These are phyloP conservation scores for Sminthurinus signatus DNA, from an alignment of 1,140 invertebrate species.

Conservation along the genomic window DNA sequence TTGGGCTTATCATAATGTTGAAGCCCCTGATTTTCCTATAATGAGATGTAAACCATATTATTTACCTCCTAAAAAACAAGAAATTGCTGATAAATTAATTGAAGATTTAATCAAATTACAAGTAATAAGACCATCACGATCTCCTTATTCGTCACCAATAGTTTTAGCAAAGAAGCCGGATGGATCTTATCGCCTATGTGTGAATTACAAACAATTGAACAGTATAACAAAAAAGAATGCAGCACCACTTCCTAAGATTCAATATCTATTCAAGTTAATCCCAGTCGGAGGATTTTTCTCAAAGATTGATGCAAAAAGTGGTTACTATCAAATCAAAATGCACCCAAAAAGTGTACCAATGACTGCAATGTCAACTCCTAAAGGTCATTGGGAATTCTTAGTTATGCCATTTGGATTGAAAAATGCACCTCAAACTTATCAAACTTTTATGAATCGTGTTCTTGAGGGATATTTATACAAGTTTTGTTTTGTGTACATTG, in stretches of 20 bases:
- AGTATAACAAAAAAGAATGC: slow-evolving; percentile 17
- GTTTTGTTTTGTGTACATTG: slow-evolving; percentile 48
- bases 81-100: slow-evolving; percentile 12
- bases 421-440: neutral
- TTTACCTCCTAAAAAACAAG: slow-evolving; percentile 5
- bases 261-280: slow-evolving; percentile 16
- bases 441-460: neutral
- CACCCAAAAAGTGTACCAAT: slow-evolving; percentile 38
- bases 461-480: slow-evolving; percentile 3
- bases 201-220: slow-evolving; percentile 21
- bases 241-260: slow-evolving; percentile 26
- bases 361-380: slow-evolving; percentile 46
- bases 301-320: slow-evolving; percentile 13
- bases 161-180: slow-evolving; percentile 21
- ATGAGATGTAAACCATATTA: neutral
- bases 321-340: slow-evolving; percentile 42
- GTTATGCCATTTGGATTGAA: slow-evolving; percentile 1
- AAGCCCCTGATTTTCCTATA: neutral
- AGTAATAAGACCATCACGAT: slow-evolving; percentile 13
- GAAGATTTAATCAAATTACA: slow-evolving; percentile 20
- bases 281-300: slow-evolving; percentile 16
- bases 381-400: slow-evolving; percentile 14
- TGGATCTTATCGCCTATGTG: slow-evolving; percentile 18
- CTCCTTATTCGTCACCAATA: slow-evolving; percentile 16
- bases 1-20: slow-evolving; percentile 18